Evolutionary conservation across 2,113 vertebrate species (phyloP).

Genomic region (Verasper variegatus): DNA sequence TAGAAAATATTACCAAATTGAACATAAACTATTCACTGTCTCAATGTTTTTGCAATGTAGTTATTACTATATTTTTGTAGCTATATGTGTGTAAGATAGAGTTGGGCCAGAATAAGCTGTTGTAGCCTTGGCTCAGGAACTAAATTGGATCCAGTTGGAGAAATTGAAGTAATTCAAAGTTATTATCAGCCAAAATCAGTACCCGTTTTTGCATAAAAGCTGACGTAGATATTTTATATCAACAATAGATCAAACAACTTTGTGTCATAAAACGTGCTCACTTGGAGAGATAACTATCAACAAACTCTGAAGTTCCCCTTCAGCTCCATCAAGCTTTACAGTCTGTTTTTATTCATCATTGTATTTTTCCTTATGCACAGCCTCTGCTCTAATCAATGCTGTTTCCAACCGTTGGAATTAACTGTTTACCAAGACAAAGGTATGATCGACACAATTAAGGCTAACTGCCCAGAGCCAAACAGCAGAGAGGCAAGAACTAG

Average conservation of each 20-base stretch:
- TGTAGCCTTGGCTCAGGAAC: background rate
- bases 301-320: no score
- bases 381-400: no score
- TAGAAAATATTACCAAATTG: slow-evolving; percentile 36
- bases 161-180: background rate
- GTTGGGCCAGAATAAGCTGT: slow-evolving; percentile 10
- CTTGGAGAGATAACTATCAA: no score
- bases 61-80: slow-evolving; percentile 21
- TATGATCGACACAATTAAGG: background rate
- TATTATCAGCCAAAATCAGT: background rate
- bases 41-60: slow-evolving; percentile 7
- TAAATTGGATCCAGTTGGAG: background rate
- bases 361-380: no score
- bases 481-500: background rate
- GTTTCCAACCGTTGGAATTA: background rate
- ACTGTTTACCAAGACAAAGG: background rate
- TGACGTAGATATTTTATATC: background rate
- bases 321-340: no score
- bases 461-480: background rate
- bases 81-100: slow-evolving; percentile 1
- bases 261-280: background rate
- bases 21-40: slow-evolving; percentile 11
- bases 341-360: background rate
- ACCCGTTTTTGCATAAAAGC: no score
- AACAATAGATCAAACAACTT: background rate